phyloP scores from a whole-genome alignment of 2,797 vertebrate species.

The Hoplostethus atlanticus region DNA sequence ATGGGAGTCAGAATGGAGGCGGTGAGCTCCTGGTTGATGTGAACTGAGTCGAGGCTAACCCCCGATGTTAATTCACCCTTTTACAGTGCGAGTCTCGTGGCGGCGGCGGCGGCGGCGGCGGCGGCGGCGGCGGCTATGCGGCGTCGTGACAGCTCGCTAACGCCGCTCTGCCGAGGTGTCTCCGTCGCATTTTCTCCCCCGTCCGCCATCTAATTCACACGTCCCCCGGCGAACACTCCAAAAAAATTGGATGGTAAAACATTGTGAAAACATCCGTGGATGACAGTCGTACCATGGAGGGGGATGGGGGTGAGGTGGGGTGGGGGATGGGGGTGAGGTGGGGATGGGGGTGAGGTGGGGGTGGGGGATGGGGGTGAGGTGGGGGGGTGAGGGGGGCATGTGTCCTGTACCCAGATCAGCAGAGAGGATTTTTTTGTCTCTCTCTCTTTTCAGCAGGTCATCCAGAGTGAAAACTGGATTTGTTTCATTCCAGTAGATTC shows the following conservation, averaged over 20 bases:
- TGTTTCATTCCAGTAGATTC: slow-evolving; percentile 62
- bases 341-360: slow-evolving; percentile 18
- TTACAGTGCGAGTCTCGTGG: slow-evolving; percentile 63
- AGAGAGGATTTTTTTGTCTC: neutral
- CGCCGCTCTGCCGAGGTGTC: slow-evolving; percentile 78
- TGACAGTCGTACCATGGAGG: slow-evolving; percentile 59
- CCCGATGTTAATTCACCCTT: slow-evolving; percentile 81
- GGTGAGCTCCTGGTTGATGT: slow-evolving; percentile 51
- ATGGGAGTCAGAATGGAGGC: slow-evolving; percentile 52
- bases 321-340: neutral
- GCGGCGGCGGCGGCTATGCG: too few relatives aligned
- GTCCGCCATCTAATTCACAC: slow-evolving; percentile 87
- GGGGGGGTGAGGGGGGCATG: slow-evolving; percentile 67
- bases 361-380: too few relatives aligned
- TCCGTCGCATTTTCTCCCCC: slow-evolving; percentile 75
- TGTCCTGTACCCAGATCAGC: slow-evolving; percentile 69
- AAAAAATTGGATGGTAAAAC: slow-evolving; percentile 79
- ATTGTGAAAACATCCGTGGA: slow-evolving; percentile 82
- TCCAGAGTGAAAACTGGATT: slow-evolving; percentile 27
- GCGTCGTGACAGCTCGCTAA: slow-evolving; percentile 85
- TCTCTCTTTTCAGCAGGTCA: neutral
- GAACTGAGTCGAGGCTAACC: slow-evolving; percentile 70
- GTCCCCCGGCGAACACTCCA: slow-evolving; percentile 74
- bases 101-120: slow-evolving; percentile 20
- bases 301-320: slow-evolving; percentile 19